Evolutionary conservation across 1,140 invertebrate species (phyloP), one percentile per base, ranked within the genome.

Genomic region (Drosophila athabasca): DNA sequence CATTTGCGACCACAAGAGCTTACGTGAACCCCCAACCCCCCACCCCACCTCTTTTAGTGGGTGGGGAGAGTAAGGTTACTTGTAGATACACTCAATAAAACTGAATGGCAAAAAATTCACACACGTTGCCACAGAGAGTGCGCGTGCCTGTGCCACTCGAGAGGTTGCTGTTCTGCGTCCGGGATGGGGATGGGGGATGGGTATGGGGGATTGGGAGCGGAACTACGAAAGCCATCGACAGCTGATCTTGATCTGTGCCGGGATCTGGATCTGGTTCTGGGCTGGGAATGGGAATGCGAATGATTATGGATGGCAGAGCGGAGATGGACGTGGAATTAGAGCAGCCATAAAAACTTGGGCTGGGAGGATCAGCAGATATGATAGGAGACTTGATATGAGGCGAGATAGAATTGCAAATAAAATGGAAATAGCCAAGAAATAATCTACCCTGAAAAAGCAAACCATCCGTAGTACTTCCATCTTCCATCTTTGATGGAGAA

Each of bases 21-120:
- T 60, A 79, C 80, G 69, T 79, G 71, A 77, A 70, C 60, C 77
- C 76, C 11, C 17, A 19, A 19, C 17, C 17, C 17, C 17, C 17
- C 17, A 0, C 17, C 17, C 7, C 8, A 11, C 35, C 9, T 15
- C 8, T 13, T 13, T 29, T 49, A n/a, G 7, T 26, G 26, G 41
- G 75, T 78, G 66, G 75, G 31, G 31, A 3, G 35, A 8, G 11
- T 11, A 39, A 39, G 35, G 35, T 39, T 39, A 69, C 71, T 59
- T 39, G 50, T 57, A 66, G 49, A 69, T 58, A 61, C 55, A 62
- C 67, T 72, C 73, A 73, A 80, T 45, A 85, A 85, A 74, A 75
- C 57, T 50, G 58, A 29, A 50, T 65, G 70, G 72, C 68, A 39
- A 71, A 76, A 82, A 67, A 46, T 83, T 83, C 79, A 83, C 79